A percentile compares a stretch with the other conserved stretches of the same genome.
These are phyloP conservation scores for Itoplectis maculator DNA, from an alignment of 2,888 invertebrate genomes.

Conservation along the genomic window DNA sequence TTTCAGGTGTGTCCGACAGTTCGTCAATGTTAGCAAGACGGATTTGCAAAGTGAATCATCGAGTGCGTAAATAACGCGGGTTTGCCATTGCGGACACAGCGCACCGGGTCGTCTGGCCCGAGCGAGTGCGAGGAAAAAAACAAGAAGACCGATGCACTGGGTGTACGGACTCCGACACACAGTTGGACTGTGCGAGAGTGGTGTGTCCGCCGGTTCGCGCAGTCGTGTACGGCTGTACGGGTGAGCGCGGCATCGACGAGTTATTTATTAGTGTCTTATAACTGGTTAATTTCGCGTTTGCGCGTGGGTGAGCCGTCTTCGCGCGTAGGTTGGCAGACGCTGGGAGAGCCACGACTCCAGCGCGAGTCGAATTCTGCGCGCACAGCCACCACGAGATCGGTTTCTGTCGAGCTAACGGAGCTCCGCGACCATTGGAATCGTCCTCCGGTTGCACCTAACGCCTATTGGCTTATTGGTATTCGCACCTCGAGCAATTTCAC, in stretches of 20 bases:
- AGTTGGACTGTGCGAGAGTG: constrained; percentile 27
- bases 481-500: not conserved
- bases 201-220: constrained; percentile 35
- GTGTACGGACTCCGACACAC: constrained; percentile 34
- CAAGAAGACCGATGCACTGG: constrained; percentile 26
- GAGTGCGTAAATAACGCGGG: constrained; percentile 55
- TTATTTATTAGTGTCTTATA: constrained; percentile 72
- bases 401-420: constrained; percentile 14
- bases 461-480: not conserved
- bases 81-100: constrained; percentile 48
- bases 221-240: constrained; percentile 37
- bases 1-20: not conserved
- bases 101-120: constrained; percentile 53
- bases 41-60: constrained; percentile 58
- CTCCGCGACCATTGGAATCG: constrained; percentile 13
- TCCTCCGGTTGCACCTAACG: constrained; percentile 3
- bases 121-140: constrained; percentile 32
- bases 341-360: constrained; percentile 63
- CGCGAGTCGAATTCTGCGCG: constrained; percentile 54
- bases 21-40: not conserved
- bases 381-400: constrained; percentile 26
- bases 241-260: constrained; percentile 61
- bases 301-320: constrained; percentile 72
- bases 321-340: constrained; percentile 71
- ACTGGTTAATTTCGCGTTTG: constrained; percentile 73